Evolutionary conservation across 2,113 vertebrate species (phyloP).

Genomic region (Psittacula cyanocephala): DNA sequence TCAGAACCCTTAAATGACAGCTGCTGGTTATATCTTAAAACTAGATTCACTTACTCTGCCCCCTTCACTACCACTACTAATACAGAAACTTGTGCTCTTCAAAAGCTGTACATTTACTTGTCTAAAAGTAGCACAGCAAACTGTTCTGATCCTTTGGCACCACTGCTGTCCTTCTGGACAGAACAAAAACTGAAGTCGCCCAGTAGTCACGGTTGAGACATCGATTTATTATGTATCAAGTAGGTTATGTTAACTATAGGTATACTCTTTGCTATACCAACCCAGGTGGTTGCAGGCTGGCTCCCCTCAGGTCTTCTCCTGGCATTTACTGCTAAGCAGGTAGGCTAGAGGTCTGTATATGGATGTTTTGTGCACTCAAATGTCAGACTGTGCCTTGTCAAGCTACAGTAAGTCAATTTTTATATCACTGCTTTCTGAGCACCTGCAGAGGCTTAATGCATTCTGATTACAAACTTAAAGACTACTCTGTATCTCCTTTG

Average conservation of each 20-base stretch:
- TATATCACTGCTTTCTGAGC: not conserved
- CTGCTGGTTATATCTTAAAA: not conserved
- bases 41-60: not conserved
- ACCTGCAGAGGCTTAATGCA: not conserved
- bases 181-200: not conserved
- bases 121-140: not conserved
- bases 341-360: not conserved
- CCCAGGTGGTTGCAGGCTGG: not conserved
- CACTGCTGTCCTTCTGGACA: not conserved
- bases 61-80: not conserved
- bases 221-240: not conserved
- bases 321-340: not conserved
- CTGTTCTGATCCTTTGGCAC: not conserved
- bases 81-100: not conserved
- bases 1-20: not conserved
- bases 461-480: not conserved
- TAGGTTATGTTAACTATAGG: not conserved
- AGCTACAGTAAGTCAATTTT: not conserved
- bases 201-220: not conserved
- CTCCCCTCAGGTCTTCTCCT: not conserved
- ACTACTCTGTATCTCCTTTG: not conserved
- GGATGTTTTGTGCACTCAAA: rapidly evolving
- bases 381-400: not conserved
- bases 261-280: not conserved
- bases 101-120: not conserved